Conservation (phyloP, 2,797 vertebrate genomes). For the Pseudomugil gertrudae region DNA sequence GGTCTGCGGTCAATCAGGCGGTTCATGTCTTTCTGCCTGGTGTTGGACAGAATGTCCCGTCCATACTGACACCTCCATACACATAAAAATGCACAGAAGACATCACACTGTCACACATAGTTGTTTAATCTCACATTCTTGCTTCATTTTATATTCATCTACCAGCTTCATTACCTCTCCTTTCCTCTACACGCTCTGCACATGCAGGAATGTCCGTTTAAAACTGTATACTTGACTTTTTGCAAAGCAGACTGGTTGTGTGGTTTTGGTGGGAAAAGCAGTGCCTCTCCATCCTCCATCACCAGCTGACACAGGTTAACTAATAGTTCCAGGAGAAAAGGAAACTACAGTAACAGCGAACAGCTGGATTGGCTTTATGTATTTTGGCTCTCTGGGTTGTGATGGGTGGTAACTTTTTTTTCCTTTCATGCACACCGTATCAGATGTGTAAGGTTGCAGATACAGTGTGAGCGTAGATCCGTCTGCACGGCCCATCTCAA, state of each 20-base stretch:
- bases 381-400: conserved; percentile 5
- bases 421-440: background rate
- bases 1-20: too few relatives aligned
- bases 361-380: conserved; percentile 27
- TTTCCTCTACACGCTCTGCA: too few relatives aligned
- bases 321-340: conserved; percentile 6
- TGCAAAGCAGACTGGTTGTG: conserved; percentile 28
- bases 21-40: too few relatives aligned
- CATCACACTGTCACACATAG: too few relatives aligned
- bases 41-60: too few relatives aligned
- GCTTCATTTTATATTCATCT: too few relatives aligned
- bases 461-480: conserved; percentile 29
- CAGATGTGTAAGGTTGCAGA: conserved; percentile 19
- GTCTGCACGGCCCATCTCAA: conserved; percentile 19
- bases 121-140: too few relatives aligned
- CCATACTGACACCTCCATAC: too few relatives aligned
- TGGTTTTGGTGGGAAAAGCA: conserved; percentile 30
- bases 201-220: too few relatives aligned
- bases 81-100: too few relatives aligned
- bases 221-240: conserved; percentile 4
- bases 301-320: conserved; percentile 29
- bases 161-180: too few relatives aligned
- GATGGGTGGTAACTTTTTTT: conserved; percentile 5
- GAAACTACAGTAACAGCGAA: conserved; percentile 10
- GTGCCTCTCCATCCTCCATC: conserved; percentile 1